Base-by-base conservation (phyloP, 1,140 invertebrate species). In the Dolichoris vasculosae region DNA sequence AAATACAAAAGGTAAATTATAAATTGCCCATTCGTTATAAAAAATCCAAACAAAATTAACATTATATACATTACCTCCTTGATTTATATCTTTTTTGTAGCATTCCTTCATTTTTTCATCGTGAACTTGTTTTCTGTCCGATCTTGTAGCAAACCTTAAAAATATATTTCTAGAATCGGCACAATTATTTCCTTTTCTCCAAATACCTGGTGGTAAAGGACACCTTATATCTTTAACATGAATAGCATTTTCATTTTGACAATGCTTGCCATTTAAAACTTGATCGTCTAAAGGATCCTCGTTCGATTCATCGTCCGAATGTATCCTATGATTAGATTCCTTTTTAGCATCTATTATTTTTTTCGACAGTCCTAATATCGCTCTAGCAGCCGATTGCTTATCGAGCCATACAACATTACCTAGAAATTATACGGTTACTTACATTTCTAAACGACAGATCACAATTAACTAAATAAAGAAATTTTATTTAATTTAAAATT, bases 381-480 rank as follows among this genome's bases (percentile, higher is more conserved):
- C 97, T 90, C 95, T 94, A 7, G 96, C 96, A 87, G 96, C 95
- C 43, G 95, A 95, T 83, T 95, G 90, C 85, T 95, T 94, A 89
- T 97, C 96, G 38, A 95, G 89, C 95, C 96, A 97, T 9, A 97
- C 94, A 51, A 97, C 94, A 94, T 97, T 97, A 91, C 96, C 96
- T 96, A 87, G 35, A 87, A 48, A 55, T 38, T 69, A 20, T 69
- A 35, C 1, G 38, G 2, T 59, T 69, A 69, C 38, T 69, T 30
- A 77, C 15, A 55, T 17, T 77, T 69, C 26, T 64, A 51, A 51
- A 51, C 1, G 15, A 51, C n/a, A 11, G 7, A 51, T 51, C 15
- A 51, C 2, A 51, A 64, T 64, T n/a, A n/a, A n/a, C 26, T 30
- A 7, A 3, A 64, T 9, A 30, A n/a, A 64, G 9, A 30, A 30